phyloP scores from a whole-genome alignment of 1,140 invertebrate species.

The Vollenhovia emeryi region DNA sequence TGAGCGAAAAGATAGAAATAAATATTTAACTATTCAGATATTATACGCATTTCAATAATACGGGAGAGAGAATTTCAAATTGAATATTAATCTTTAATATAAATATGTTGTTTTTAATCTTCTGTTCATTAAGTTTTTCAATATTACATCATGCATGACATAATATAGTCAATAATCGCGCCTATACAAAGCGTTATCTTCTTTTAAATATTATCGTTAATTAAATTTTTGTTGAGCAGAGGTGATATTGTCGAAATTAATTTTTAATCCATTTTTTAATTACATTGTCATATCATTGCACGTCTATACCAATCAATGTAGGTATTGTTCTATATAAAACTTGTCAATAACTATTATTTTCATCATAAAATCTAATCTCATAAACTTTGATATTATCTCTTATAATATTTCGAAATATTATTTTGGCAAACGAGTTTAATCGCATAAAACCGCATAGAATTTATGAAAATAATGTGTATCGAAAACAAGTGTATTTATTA shows the following conservation, averaged over 20 bases:
- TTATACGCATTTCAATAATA: neutral
- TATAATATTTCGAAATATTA: neutral
- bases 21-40: neutral
- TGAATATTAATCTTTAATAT: neutral
- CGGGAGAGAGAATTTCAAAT: neutral
- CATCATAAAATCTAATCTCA: neutral
- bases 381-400: neutral
- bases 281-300: neutral
- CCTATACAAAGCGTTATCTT: constrained; percentile 1
- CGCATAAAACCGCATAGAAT: neutral
- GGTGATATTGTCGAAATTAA: neutral
- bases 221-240: constrained; percentile 7
- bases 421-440: neutral
- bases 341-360: neutral
- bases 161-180: constrained; percentile 2
- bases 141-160: neutral
- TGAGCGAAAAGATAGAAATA: neutral
- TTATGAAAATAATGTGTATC: neutral
- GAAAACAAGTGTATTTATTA: neutral
- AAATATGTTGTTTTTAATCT: neutral
- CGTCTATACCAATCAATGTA: neutral
- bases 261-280: neutral
- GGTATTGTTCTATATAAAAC: neutral
- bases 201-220: constrained; percentile 2
- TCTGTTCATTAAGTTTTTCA: neutral